Percentiles rank a stretch among this genome's conserved stretches.
phyloP scores from a whole-genome alignment of 2,888 invertebrate genomes.

The Bugulina stolonifera region DNA sequence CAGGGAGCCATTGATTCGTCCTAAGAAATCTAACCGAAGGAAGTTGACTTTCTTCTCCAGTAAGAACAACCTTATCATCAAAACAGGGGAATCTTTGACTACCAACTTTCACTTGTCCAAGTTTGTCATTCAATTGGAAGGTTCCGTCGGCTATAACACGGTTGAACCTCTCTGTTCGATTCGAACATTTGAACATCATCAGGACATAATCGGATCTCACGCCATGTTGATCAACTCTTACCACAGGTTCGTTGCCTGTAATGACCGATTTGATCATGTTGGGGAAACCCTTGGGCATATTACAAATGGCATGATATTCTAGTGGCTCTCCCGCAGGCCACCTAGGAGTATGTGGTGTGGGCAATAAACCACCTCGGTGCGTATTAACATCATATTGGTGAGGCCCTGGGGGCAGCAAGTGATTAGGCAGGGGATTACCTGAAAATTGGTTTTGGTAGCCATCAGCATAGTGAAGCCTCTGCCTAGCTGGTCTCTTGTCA shows the following conservation, averaged over 20 bases:
- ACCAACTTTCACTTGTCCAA: neutral
- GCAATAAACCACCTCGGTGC: no score
- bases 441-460: no score
- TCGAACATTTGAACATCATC: neutral
- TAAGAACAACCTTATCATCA: neutral
- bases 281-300: neutral
- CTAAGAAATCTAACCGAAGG: conserved; percentile 6
- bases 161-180: neutral
- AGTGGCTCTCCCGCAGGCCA: no score
- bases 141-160: neutral
- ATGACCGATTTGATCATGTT: neutral
- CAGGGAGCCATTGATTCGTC: conserved; percentile 7
- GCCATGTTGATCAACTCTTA: neutral
- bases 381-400: no score
- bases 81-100: neutral
- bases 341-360: no score
- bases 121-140: neutral
- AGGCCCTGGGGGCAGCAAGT: no score
- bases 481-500: no score
- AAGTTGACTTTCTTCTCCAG: neutral
- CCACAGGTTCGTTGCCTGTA: neutral
- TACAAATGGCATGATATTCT: neutral
- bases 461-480: no score
- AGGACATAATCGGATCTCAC: neutral
- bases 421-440: no score